Conservation (phyloP, 1,140 invertebrate species). For the Ceratosolen solmsi region DNA sequence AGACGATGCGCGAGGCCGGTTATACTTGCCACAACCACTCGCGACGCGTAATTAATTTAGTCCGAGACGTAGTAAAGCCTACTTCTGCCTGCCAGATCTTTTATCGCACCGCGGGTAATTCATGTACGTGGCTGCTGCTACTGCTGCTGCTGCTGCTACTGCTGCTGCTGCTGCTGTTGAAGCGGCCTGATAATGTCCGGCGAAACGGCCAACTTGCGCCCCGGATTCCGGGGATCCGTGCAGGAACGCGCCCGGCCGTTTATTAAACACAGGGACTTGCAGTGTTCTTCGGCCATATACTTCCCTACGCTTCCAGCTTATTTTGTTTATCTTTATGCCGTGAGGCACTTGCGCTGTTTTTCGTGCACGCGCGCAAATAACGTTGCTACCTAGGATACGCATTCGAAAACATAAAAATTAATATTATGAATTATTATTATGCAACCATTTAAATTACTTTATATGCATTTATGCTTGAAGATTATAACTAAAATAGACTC, state of each 20-base stretch:
- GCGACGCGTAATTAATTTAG: constrained; percentile 41
- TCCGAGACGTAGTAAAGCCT: background rate
- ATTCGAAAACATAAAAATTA: background rate
- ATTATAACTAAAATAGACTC: no score
- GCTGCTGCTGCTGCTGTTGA: background rate
- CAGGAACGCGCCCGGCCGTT: background rate
- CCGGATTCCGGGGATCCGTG: background rate
- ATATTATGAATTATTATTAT: background rate
- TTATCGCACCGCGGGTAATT: constrained; percentile 12
- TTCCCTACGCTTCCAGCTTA: background rate
- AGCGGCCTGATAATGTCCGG: constrained; percentile 2
- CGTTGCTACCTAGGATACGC: background rate
- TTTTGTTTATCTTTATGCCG: background rate
- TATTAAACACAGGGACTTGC: background rate
- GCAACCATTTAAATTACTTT: no score
- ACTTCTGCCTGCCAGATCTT: background rate
- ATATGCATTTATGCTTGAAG: no score
- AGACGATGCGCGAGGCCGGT: background rate
- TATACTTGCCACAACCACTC: background rate
- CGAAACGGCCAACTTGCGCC: constrained; percentile 12
- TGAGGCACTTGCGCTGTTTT: background rate
- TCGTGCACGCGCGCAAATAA: background rate
- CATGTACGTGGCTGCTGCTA: background rate
- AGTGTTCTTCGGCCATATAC: background rate
- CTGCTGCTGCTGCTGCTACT: background rate